These are phyloP conservation scores for Scomber scombrus DNA, from an alignment of 2,113 vertebrate genomes.

Conservation along the genomic window DNA sequence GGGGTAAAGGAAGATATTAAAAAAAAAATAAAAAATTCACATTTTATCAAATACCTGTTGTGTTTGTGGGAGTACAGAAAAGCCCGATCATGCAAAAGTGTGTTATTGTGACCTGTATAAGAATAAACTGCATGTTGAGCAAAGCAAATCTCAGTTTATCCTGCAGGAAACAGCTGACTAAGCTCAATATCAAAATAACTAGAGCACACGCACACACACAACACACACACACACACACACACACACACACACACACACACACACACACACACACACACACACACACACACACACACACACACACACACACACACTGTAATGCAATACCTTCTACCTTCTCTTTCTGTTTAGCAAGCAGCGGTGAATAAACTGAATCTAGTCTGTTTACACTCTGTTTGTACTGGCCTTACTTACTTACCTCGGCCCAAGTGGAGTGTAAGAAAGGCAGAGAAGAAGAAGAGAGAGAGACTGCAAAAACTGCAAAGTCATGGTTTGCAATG, in stretches of 20 bases:
- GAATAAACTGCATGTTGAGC: background rate
- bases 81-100: background rate
- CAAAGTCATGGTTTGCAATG: background rate
- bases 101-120: background rate
- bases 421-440: background rate
- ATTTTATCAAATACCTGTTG: background rate
- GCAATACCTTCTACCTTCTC: background rate
- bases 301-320: background rate
- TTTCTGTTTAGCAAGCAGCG: background rate
- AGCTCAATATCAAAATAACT: background rate
- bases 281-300: too few species aligned
- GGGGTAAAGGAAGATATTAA: too few species aligned
- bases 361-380: background rate
- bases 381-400: conserved; percentile 6
- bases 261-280: background rate
- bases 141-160: background rate
- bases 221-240: background rate
- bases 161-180: conserved; percentile 17
- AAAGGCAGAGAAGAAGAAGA: background rate
- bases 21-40: too few species aligned
- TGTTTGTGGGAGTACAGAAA: background rate
- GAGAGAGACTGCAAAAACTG: background rate
- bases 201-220: background rate
- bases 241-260: background rate
- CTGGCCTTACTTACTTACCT: background rate